Conservation (phyloP, 1,140 invertebrate species). For the Zaprionus davidi region DNA sequence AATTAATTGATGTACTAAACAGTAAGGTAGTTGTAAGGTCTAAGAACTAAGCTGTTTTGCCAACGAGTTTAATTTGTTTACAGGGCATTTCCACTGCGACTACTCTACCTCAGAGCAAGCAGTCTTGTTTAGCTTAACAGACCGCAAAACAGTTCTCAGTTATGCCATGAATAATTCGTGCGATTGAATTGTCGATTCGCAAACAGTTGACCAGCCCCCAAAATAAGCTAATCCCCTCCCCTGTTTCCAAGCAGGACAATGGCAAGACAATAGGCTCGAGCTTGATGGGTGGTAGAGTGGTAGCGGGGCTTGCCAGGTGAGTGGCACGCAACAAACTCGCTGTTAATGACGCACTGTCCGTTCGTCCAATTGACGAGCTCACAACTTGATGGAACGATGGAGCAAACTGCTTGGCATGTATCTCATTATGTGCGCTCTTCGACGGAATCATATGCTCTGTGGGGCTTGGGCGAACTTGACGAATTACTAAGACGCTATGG, state of each 20-base stretch:
- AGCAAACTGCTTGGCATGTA: neutral
- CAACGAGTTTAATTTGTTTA: neutral
- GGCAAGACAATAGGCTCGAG: neutral
- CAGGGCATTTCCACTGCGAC: neutral
- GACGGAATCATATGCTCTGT: neutral
- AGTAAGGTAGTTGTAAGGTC: no score
- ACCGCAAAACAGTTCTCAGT: constrained; percentile 5
- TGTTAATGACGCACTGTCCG: constrained; percentile 53
- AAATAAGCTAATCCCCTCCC: neutral
- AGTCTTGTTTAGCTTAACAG: neutral
- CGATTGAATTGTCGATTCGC: neutral
- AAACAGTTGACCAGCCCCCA: constrained; percentile 31
- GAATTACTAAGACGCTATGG: constrained; percentile 14
- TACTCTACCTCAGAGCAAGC: neutral
- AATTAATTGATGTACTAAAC: no score
- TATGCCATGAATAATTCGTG: constrained; percentile 30
- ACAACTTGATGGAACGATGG: neutral
- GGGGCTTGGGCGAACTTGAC: neutral
- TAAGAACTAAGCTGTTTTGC: no score
- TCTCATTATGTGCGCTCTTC: constrained; percentile 11
- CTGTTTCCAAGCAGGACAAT: neutral
- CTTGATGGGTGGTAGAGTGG: neutral
- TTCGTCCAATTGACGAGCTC: constrained; percentile 31
- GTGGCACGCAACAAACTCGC: constrained; percentile 68
- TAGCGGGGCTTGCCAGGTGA: neutral